These are phyloP conservation scores for Drosophila pandora DNA, from an alignment of 1,140 invertebrate species.

Conservation along the genomic window DNA sequence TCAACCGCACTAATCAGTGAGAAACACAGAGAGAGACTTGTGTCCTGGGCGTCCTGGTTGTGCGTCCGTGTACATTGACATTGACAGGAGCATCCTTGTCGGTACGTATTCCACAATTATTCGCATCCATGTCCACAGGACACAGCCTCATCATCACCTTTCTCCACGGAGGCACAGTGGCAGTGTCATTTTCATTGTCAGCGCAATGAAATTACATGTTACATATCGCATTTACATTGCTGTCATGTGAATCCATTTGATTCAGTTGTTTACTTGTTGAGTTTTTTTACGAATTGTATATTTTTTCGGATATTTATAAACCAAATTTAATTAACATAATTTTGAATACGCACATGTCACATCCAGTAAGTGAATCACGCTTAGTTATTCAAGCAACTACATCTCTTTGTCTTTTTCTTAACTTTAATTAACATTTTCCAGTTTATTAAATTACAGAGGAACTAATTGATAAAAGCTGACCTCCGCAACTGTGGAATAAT, in stretches of 20 bases:
- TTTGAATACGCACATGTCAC: not conserved
- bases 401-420: not conserved
- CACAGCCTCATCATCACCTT: conserved; percentile 27
- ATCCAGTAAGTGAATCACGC: not conserved
- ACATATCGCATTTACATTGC: conserved; percentile 50
- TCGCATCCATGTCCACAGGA: conserved; percentile 38
- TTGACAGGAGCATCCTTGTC: conserved; percentile 38
- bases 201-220: conserved; percentile 53
- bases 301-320: not conserved
- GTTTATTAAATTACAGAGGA: conserved; percentile 20
- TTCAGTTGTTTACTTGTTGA: conserved; percentile 31
- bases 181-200: conserved; percentile 42
- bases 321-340: not conserved
- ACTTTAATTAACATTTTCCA: conserved; percentile 32
- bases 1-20: conserved; percentile 51
- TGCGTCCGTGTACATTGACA: conserved; percentile 23
- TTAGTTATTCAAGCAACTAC: not conserved
- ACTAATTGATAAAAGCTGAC: conserved; percentile 28
- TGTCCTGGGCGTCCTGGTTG: conserved; percentile 1
- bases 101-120: conserved; percentile 28
- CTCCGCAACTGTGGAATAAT: conserved; percentile 5
- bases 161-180: conserved; percentile 9
- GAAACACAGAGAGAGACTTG: conserved; percentile 9
- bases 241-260: conserved; percentile 39
- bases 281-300: conserved; percentile 7